Percentiles rank a stretch among this genome's conserved stretches.
phyloP scores from a whole-genome alignment of 2,113 vertebrate genomes.

The Dissostichus mawsoni region DNA sequence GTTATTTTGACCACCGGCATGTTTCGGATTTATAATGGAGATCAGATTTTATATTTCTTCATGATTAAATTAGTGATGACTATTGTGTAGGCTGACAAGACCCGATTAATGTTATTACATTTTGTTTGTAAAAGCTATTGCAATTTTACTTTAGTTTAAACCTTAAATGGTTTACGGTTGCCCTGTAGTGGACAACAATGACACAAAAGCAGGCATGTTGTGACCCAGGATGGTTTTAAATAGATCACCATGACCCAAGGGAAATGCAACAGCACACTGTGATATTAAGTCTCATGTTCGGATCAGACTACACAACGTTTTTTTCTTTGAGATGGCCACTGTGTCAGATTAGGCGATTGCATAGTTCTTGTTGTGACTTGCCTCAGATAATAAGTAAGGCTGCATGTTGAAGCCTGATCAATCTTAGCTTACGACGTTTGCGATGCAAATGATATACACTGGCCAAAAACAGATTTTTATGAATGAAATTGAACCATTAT shows the following conservation, averaged over 20 bases:
- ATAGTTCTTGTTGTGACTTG: background rate
- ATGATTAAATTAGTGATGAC: background rate
- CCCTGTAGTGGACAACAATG: background rate
- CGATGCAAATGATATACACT: background rate
- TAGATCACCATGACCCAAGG: background rate
- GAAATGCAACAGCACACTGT: background rate
- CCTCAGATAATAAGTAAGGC: background rate
- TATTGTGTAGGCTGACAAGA: background rate
- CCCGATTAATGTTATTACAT: background rate
- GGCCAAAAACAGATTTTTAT: background rate
- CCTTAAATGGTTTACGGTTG: background rate
- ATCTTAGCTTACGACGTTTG: background rate
- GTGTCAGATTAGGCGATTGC: background rate
- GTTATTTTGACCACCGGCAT: background rate
- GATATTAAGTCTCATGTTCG: background rate
- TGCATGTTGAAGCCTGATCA: background rate
- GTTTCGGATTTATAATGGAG: background rate
- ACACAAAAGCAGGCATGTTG: background rate
- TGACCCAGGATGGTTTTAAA: background rate
- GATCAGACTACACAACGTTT: background rate
- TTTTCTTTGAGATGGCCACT: background rate
- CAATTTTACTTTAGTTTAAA: background rate
- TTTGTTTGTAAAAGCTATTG: background rate
- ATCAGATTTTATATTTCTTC: background rate
- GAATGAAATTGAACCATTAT: background rate